These are phyloP conservation scores for Vanessa cardui DNA, from an alignment of 2,888 invertebrate species.

Conservation along the genomic window DNA sequence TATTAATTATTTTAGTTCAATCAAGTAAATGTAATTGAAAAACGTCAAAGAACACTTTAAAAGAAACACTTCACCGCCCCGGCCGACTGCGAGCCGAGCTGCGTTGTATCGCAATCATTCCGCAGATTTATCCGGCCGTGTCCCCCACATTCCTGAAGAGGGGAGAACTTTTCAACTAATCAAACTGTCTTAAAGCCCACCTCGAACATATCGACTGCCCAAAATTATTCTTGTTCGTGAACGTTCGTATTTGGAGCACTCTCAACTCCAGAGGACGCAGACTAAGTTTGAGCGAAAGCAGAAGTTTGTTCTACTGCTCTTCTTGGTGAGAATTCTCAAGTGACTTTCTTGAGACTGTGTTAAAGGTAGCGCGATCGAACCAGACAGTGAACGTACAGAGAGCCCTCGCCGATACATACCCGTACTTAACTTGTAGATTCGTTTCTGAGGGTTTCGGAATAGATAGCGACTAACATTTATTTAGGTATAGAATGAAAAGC, in stretches of 20 bases:
- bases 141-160: conserved; percentile 34
- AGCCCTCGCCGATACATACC: background rate
- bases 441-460: conserved; percentile 47
- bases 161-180: conserved; percentile 65
- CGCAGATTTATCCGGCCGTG: conserved; percentile 20
- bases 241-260: conserved; percentile 11
- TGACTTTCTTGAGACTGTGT: conserved; percentile 28
- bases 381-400: conserved; percentile 6
- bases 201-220: conserved; percentile 65
- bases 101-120: conserved; percentile 27
- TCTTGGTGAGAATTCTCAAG: conserved; percentile 31
- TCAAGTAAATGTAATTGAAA: background rate
- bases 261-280: conserved; percentile 18
- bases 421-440: conserved; percentile 32
- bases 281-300: conserved; percentile 20
- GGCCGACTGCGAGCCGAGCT: conserved; percentile 13
- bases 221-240: conserved; percentile 54
- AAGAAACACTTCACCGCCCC: conserved; percentile 28
- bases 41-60: conserved; percentile 1
- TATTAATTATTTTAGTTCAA: background rate
- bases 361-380: conserved; percentile 17
- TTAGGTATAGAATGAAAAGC: conserved; percentile 46
- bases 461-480: conserved; percentile 47
- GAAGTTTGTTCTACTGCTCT: conserved; percentile 28
- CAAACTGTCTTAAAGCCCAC: conserved; percentile 72